These are phyloP conservation scores for Toxotes chatareus DNA, from an alignment of 2,113 vertebrate genomes.

Conservation along the genomic window DNA sequence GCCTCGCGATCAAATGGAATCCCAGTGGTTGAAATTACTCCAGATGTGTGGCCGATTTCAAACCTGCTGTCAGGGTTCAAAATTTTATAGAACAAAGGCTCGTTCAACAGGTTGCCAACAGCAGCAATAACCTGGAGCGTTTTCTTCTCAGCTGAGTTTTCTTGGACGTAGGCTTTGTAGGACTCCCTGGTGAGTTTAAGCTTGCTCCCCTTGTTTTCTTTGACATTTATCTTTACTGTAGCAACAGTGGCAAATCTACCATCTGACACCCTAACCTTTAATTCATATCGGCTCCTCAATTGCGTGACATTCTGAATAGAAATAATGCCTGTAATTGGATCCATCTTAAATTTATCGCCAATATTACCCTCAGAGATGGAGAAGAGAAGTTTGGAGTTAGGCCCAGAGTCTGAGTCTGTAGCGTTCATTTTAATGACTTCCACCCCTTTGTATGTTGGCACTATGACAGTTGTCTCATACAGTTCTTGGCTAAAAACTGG, in stretches of 20 bases:
- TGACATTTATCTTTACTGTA: constrained; percentile 92
- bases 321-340: constrained; percentile 87
- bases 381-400: constrained; percentile 91
- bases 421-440: constrained; percentile 90
- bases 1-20: constrained; percentile 93
- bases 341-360: constrained; percentile 94
- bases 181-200: constrained; percentile 92
- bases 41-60: constrained; percentile 93
- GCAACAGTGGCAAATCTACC: constrained; percentile 90
- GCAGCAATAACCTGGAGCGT: constrained; percentile 90
- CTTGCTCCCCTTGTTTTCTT: constrained; percentile 91
- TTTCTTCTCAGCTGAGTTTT: constrained; percentile 91
- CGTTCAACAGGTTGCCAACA: constrained; percentile 93
- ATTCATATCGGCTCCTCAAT: constrained; percentile 94
- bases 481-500: constrained; percentile 90
- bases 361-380: constrained; percentile 97
- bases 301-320: constrained; percentile 94
- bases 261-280: constrained; percentile 92
- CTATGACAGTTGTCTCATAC: constrained; percentile 89
- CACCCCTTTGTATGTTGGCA: constrained; percentile 95
- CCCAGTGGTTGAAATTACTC: constrained; percentile 93
- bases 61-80: constrained; percentile 94
- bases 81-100: constrained; percentile 94
- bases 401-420: constrained; percentile 90
- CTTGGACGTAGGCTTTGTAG: constrained; percentile 89